Conservation (phyloP, 2,797 vertebrate species). For the Rhyacichthys aspro region DNA sequence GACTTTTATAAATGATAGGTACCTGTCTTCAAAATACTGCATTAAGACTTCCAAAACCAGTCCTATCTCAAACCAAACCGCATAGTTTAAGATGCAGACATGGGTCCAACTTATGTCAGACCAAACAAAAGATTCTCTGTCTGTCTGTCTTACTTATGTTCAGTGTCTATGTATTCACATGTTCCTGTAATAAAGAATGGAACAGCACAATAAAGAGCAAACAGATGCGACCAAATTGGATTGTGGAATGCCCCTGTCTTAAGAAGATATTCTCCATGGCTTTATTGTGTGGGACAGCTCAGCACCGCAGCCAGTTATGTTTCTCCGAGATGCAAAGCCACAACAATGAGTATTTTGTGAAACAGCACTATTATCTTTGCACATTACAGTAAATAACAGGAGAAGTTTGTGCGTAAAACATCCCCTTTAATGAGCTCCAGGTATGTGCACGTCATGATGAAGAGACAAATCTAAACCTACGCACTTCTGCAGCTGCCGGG, state of each 20-base stretch:
- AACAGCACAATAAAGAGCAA: constrained; percentile 31
- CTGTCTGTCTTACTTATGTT: constrained; percentile 14
- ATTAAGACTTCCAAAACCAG: constrained; percentile 14
- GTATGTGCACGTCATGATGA: constrained; percentile 51
- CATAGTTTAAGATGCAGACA: constrained; percentile 48
- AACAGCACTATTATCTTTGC: constrained; percentile 47
- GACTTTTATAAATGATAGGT: constrained; percentile 5
- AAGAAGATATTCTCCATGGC: constrained; percentile 57
- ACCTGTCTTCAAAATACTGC: constrained; percentile 4
- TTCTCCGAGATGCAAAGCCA: constrained; percentile 60
- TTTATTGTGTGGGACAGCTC: constrained; percentile 67
- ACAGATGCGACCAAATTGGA: constrained; percentile 65
- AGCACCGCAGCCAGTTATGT: constrained; percentile 56
- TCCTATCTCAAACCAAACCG: constrained; percentile 30
- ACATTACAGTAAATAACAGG: constrained; percentile 56
- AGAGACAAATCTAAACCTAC: background rate
- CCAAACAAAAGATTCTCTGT: constrained; percentile 68
- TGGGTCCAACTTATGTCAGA: constrained; percentile 32
- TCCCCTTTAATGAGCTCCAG: constrained; percentile 57
- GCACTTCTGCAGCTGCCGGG: too few species aligned
- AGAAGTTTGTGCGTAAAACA: constrained; percentile 33
- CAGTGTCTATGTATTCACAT: constrained; percentile 22
- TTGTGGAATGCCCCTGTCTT: constrained; percentile 47
- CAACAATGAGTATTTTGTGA: constrained; percentile 77
- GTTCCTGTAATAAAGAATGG: constrained; percentile 41